Evolutionary conservation across 2,797 vertebrate genomes (phyloP).

Genomic region (Esox masquinongy): DNA sequence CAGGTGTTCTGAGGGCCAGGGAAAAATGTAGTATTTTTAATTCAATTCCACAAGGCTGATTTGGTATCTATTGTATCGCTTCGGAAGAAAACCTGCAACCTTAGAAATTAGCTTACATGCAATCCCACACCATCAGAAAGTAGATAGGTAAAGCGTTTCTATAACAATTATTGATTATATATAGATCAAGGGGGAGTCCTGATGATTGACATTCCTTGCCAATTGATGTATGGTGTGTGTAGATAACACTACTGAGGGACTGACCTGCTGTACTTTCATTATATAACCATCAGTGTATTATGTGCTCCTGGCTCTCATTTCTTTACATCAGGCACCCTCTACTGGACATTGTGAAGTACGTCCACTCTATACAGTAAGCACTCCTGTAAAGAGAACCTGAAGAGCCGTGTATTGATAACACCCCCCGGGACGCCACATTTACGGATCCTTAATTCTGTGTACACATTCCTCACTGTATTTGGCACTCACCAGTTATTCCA

Average conservation of each 20-base stretch:
- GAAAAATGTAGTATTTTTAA: background rate
- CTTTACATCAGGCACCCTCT: constrained; percentile 61
- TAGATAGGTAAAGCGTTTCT: background rate
- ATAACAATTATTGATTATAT: too few species aligned
- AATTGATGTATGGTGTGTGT: background rate
- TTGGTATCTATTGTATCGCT: background rate
- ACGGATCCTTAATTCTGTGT: too few species aligned
- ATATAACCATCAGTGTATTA: background rate
- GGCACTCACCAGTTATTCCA: too few species aligned
- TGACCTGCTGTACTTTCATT: background rate
- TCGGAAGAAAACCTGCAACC: background rate
- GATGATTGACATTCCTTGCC: background rate
- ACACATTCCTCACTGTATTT: too few species aligned
- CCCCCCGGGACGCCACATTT: too few species aligned
- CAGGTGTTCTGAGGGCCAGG: background rate
- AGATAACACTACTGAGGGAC: background rate
- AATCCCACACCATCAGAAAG: background rate
- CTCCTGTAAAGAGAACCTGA: too few species aligned
- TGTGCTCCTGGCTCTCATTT: constrained; percentile 31
- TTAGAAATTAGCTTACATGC: background rate
- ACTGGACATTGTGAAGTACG: constrained; percentile 34
- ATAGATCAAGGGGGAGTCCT: too few species aligned
- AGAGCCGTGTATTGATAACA: too few species aligned
- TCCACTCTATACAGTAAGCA: background rate
- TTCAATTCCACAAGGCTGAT: background rate